Evolutionary conservation across 2,113 vertebrate genomes (phyloP).

Genomic region (Donacobius atricapilla): DNA sequence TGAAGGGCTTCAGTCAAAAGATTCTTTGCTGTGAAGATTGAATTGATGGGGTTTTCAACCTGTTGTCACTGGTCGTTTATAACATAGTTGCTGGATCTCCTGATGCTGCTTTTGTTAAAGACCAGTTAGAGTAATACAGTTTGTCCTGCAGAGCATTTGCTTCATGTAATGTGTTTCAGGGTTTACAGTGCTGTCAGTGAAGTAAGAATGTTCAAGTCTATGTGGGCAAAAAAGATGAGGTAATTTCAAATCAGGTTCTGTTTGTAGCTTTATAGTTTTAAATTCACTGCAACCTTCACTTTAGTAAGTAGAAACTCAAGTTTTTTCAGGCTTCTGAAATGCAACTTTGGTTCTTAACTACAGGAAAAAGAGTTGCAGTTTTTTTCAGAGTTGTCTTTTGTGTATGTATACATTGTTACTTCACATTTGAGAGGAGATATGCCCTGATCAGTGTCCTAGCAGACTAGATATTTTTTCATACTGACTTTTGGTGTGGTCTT

Average conservation of each 20-base stretch:
- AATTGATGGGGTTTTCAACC: not conserved
- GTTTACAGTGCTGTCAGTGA: not conserved
- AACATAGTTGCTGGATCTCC: not conserved
- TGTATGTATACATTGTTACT: not conserved
- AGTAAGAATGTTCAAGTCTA: not conserved
- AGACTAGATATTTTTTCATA: not conserved
- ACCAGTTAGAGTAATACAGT: not conserved
- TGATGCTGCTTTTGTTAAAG: conserved; percentile 10
- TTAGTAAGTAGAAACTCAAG: not conserved
- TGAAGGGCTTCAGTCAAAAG: conserved; percentile 21
- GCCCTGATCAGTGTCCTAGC: not conserved
- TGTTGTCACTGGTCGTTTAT: conserved; percentile 30
- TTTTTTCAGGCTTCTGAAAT: not conserved
- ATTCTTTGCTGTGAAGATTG: not conserved
- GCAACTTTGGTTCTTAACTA: not conserved
- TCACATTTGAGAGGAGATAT: not conserved
- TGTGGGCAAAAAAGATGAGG: not conserved
- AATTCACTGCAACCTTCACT: not conserved
- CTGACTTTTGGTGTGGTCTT: not conserved
- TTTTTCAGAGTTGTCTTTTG: not conserved
- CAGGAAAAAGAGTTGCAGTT: not conserved
- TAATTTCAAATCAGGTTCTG: not conserved
- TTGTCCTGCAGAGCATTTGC: not conserved
- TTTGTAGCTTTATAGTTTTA: not conserved
- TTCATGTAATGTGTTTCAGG: conserved; percentile 6